Evolutionary conservation across 2,113 vertebrate species (phyloP).

Genomic region (Eurypyga helias): DNA sequence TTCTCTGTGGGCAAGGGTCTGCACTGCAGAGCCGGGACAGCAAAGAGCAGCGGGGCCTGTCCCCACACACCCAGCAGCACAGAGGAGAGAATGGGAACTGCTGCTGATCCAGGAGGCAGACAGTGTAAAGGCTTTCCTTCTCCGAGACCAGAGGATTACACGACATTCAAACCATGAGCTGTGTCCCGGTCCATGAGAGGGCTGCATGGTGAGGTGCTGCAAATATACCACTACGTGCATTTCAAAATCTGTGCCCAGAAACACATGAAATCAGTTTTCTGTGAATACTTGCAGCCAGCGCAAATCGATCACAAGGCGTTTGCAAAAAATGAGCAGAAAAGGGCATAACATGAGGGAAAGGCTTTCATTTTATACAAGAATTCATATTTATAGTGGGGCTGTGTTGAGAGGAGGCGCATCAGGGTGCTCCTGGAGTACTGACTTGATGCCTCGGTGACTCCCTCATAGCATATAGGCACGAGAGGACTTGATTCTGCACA

Average conservation of each 20-base stretch:
- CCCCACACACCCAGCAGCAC: no score
- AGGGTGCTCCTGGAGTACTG: not conserved
- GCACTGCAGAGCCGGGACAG: fast-evolving
- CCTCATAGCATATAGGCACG: fast-evolving
- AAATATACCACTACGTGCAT: fast-evolving
- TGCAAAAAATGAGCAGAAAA: not conserved
- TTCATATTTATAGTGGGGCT: not conserved
- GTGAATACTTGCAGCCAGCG: not conserved
- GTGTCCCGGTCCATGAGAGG: fast-evolving
- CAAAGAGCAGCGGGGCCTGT: fast-evolving
- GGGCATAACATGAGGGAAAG: not conserved
- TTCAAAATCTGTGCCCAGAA: not conserved
- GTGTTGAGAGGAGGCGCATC: not conserved
- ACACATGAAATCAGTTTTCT: not conserved
- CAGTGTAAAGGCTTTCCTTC: not conserved
- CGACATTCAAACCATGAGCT: fast-evolving
- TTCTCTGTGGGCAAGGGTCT: not conserved
- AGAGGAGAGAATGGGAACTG: not conserved
- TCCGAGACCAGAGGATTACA: fast-evolving
- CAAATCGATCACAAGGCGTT: not conserved
- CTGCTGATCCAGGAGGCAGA: not conserved
- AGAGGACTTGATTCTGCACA: not conserved
- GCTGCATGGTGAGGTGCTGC: no score
- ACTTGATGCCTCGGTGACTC: not conserved
- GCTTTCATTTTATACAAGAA: not conserved